Base-by-base conservation (phyloP, 2,113 vertebrate genomes). In the Brienomyrus brachyistius region DNA sequence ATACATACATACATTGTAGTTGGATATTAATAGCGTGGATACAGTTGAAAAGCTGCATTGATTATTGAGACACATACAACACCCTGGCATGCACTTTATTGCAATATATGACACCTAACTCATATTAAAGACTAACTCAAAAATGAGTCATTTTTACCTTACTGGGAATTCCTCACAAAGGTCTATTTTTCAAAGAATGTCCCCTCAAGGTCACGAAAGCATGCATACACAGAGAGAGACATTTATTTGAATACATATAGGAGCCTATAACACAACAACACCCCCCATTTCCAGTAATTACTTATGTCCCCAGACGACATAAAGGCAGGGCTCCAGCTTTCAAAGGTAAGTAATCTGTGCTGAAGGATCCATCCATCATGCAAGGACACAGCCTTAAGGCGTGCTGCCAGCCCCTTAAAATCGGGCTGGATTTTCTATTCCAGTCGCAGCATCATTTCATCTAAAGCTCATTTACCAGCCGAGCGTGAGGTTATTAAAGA, bases 331-430 rank as follows among this genome's bases (percentile, higher is more conserved):
- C 74, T 80, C 31, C 35, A 43, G 74, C 74, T 80, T 80, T 80
- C 35, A 80, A 80, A 80, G 35, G 74, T 80, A 80, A 80, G 35
- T 80, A 80, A 80, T 80, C 74, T 40, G 35, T 19, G 15, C 74
- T 80, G 74, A 80, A 80, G 35, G 13, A 80, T 35, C 17, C 74
- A 80, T 80, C 35, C 74, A 80, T 80, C 74, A 80, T 6, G 74
- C 74, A 80, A 84, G 45, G 45, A 84, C 82, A 84, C 43, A 84
- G 45, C 43, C 80, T 84, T 48, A 84, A 84, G 45, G 82, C 82
- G 19, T 84, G 35, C 8, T n/a, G 45, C 40, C 40, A 40, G 40
- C 82, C 17, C 40, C 45, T 48, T 48, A 31, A 47, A 84, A 47
- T 10, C 45, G 19, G 17, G 21, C 82, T 48, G 23, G 43, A 48